Evolutionary conservation across 2,888 invertebrate genomes (phyloP), one percentile per base, ranked within the genome.

Genomic region (Argynnis bischoffii): DNA sequence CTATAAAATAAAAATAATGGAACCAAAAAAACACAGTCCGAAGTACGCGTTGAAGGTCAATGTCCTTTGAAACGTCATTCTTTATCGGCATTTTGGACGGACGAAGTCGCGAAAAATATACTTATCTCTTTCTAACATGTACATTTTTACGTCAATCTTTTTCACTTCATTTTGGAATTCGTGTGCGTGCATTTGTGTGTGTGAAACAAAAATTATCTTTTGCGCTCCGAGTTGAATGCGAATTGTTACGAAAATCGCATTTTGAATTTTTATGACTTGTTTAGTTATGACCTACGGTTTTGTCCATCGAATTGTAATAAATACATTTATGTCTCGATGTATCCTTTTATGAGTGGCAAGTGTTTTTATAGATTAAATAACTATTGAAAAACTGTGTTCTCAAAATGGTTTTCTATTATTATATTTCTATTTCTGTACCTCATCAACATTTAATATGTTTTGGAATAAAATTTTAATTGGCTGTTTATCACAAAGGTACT

Each of bases 21-120:
- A 31, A 59, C 48, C 59, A 59, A 66, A 66, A 65, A 66, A 66
- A 54, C 65, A 26, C 55, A 55, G 60, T 61, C 60, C 61, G 55
- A 66, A 66, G 60, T 66, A 55, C 66, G 60, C 66, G 60, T 35
- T 79, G 81, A 85, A 86, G 84, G 91, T 89, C 89, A 82, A 84
- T 74, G 88, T 85, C 89, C 90, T 86, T 86, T 87, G 81, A 85
- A 86, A 84, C 88, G 89, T 92, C 90, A 92, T 91, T 91, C 92
- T 92, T 91, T 91, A 91, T 90, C 86, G 88, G 90, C 90, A 90
- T 89, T 92, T 92, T 87, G 92, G 92, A 82, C 81, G 80, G 82
- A 81, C 82, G 87, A 85, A 90, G 87, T 85, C 18, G 78, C 81
- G 80, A 80, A 79, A 85, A 82, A 77, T 85, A 77, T 78, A 75